Conservation (phyloP, 2,888 invertebrate species). For the Brachylomia viminalis region DNA sequence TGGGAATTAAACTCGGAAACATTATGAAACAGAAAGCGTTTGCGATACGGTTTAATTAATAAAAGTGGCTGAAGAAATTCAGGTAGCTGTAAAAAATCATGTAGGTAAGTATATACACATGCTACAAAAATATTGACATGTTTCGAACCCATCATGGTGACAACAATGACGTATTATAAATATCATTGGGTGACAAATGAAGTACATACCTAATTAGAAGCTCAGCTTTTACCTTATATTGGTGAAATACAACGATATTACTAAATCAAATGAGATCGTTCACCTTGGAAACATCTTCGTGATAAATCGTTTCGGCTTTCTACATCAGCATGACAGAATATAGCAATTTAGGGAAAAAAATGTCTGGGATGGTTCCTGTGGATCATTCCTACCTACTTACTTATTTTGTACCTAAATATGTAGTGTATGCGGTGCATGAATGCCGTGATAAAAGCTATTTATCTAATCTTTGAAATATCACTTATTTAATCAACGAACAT, state of each 20-base stretch:
- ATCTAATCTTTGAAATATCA: too few species aligned
- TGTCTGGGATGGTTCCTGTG: not conserved
- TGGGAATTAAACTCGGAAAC: not conserved
- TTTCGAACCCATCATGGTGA: slow-evolving; percentile 51
- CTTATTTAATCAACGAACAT: too few species aligned
- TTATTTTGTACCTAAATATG: too few species aligned
- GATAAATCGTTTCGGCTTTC: slow-evolving; percentile 53
- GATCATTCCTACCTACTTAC: too few species aligned
- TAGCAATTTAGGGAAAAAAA: slow-evolving; percentile 27
- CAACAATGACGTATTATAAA: slow-evolving; percentile 55
- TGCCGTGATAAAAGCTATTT: too few species aligned
- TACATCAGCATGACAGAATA: slow-evolving; percentile 48
- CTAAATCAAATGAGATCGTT: slow-evolving; percentile 53
- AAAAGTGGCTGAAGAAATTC: not conserved
- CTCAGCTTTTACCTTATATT: slow-evolving; percentile 29
- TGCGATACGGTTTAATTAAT: slow-evolving; percentile 15
- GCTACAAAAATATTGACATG: slow-evolving; percentile 36
- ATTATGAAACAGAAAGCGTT: not conserved
- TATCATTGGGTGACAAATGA: too few species aligned
- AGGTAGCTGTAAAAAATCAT: not conserved
- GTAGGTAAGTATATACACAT: not conserved
- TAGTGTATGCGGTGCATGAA: too few species aligned
- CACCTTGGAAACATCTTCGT: slow-evolving; percentile 46
- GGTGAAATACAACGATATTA: slow-evolving; percentile 42
- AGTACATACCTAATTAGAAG: too few species aligned